Evolutionary conservation across 2,888 invertebrate species (phyloP).

Genomic region (Chromoteleia sp.): DNA sequence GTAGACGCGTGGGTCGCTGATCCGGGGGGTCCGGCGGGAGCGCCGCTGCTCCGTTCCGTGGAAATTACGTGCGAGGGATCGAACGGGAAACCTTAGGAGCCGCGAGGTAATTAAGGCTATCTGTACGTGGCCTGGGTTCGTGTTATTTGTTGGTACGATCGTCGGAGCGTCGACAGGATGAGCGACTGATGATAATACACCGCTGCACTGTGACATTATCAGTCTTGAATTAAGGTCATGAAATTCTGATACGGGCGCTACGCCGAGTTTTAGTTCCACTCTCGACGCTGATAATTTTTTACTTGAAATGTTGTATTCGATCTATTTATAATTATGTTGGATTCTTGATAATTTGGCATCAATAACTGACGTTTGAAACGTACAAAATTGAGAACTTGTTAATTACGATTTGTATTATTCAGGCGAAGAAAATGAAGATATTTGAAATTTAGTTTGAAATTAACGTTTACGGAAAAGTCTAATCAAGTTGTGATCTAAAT

Average conservation of each 20-base stretch:
- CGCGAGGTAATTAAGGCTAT: slow-evolving; percentile 74
- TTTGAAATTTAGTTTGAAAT: too few species aligned
- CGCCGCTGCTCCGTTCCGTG: slow-evolving; percentile 72
- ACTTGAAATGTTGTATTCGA: neutral
- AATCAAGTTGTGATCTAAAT: too few species aligned
- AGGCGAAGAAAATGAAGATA: too few species aligned
- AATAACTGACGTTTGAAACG: too few species aligned
- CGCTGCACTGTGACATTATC: slow-evolving; percentile 54
- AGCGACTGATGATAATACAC: slow-evolving; percentile 62
- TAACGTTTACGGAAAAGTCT: too few species aligned
- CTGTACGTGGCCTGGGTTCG: slow-evolving; percentile 69
- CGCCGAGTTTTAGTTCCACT: neutral
- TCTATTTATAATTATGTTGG: neutral
- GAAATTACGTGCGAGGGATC: slow-evolving; percentile 81
- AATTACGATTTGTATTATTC: too few species aligned
- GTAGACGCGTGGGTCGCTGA: slow-evolving; percentile 52
- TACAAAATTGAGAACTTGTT: too few species aligned
- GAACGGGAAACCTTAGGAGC: slow-evolving; percentile 75
- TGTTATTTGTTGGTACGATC: slow-evolving; percentile 63
- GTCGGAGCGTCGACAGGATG: slow-evolving; percentile 55
- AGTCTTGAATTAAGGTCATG: slow-evolving; percentile 52
- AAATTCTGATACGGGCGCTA: slow-evolving; percentile 36
- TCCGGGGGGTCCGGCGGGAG: slow-evolving; percentile 60
- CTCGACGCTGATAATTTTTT: slow-evolving; percentile 14
- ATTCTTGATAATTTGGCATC: too few species aligned